Base-by-base conservation (phyloP, 2,888 invertebrate species). In the Dorcus parallelipipedus region DNA sequence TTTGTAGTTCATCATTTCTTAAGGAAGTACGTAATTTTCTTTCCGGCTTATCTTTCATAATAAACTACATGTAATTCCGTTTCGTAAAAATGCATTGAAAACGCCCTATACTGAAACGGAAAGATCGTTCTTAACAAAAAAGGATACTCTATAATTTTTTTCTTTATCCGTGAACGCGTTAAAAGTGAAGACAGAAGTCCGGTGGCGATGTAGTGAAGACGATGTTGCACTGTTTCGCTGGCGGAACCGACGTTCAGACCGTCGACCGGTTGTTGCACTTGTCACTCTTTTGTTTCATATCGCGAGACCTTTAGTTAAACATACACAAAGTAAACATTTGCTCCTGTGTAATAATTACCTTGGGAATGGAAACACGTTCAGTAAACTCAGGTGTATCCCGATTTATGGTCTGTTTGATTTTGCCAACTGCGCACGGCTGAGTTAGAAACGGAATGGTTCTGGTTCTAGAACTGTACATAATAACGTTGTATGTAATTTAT, bases 211-310 rank as follows among this genome's bases (percentile, higher is more conserved):
- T 3, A 33, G 26, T 23, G 45, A 10, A 17, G 45, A 45, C 45
- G 45, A 20, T 45, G 45, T 45, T 10, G 41, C 41, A 14, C n/a
- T 41, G 41, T 41, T 41, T 41, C 41, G 41, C 41, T 14, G 41
- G 14, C 41, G 10, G 41, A 14, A n/a, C 41, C 10, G n/a, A 9
- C 45, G 45, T 23, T 45, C 45, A 20, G 72, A 68, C 70, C 74
- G 70, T 67, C 74, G 75, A 75, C 74, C 75, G 76, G 76, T 76
- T 76, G 73, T 76, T 76, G 76, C 75, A 75, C 72, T 72, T 75
- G 75, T 75, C 74, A 75, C 72, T 74, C 75, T 76, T 76, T 76
- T 76, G 75, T 76, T 76, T 75, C 74, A 72, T 71, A 72, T 71
- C 70, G 56, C 73, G 68, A 73, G 73, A 73, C 73, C 72, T 71